phyloP scores from a whole-genome alignment of 2,113 vertebrate species.

The Epinephelus fuscoguttatus region DNA sequence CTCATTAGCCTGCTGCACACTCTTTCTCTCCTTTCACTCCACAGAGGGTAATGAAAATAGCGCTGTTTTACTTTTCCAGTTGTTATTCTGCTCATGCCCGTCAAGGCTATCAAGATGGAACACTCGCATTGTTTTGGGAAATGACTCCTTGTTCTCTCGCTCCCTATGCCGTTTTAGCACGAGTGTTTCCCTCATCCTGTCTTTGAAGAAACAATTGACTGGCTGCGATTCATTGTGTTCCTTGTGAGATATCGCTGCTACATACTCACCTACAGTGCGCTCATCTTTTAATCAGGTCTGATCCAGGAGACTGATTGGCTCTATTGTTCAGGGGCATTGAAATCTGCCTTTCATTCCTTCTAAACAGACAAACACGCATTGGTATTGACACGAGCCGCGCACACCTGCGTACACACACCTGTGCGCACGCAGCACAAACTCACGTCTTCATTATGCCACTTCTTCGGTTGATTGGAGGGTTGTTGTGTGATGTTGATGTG shows the following conservation, averaged over 20 bases:
- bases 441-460: slow-evolving; percentile 60
- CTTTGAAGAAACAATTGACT: slow-evolving; percentile 38
- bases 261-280: slow-evolving; percentile 47
- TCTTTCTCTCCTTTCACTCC: slow-evolving; percentile 53
- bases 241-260: slow-evolving; percentile 33
- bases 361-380: slow-evolving; percentile 41
- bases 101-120: slow-evolving; percentile 52
- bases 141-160: slow-evolving; percentile 50
- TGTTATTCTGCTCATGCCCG: slow-evolving; percentile 55
- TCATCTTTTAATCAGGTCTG: slow-evolving; percentile 70
- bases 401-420: slow-evolving; percentile 34
- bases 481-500: slow-evolving; percentile 46
- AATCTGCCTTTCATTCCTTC: slow-evolving; percentile 48
- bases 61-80: slow-evolving; percentile 50
- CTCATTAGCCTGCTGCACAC: slow-evolving; percentile 80
- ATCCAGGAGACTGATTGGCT: slow-evolving; percentile 74
- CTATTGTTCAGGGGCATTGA: slow-evolving; percentile 73
- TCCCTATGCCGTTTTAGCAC: slow-evolving; percentile 34
- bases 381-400: slow-evolving; percentile 13
- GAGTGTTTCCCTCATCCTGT: slow-evolving; percentile 36
- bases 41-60: slow-evolving; percentile 59
- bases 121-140: slow-evolving; percentile 57
- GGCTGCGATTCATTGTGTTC: slow-evolving; percentile 38
- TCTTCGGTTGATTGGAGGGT: slow-evolving; percentile 65
- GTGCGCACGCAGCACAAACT: slow-evolving; percentile 22